Evolutionary conservation across 2,113 vertebrate genomes (phyloP), one percentile per base, ranked within the genome.

Genomic region (Suncus etruscus): DNA sequence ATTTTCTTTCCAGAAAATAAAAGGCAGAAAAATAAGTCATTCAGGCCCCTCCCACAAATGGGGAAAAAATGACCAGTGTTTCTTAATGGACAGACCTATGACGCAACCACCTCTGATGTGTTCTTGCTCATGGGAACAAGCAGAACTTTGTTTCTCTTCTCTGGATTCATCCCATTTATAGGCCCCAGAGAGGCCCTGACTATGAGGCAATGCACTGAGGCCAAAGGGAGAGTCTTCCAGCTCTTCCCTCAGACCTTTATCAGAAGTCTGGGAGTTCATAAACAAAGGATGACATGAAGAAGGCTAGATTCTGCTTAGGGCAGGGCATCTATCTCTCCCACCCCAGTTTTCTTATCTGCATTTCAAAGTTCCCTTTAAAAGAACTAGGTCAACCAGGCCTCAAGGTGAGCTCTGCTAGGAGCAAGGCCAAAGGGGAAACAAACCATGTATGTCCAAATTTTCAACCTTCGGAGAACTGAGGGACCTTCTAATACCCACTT

Each of bases 381-480:
- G 31, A 32, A 70, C 15, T 58, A 93, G 47, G 76, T 79, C 29
- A 27, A 39, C 15, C 31, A 47, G 79, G 85, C 72, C 87, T 89
- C 50, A 11, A 9, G 50, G 51, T 27, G 18, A 92, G 87, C 20
- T 4, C 39, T 68, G 78, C 87, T 92, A 66, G 90, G 63, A 48
- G 73, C n/a, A 85, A 93, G 65, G 78, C 89, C 77, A 66, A 79
- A 88, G n/a, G 68, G 86, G 54, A 92, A 89, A 92, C 65, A 82
- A 83, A 82, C 68, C 86, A 77, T 2, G 20, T n/a, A 9, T 29
- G 24, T 8, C n/a, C 45, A 65, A 32, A 65, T 91, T 78, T 89
- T 45, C 87, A 83, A 73, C 32, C 66, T 48, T 18, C 76, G 77
- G 76, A 94, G 91, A 90, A 89, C 89, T 68, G 87, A 58, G 39